Evolutionary conservation across 2,888 invertebrate genomes (phyloP).

Genomic region (Cataglyphis albicans): DNA sequence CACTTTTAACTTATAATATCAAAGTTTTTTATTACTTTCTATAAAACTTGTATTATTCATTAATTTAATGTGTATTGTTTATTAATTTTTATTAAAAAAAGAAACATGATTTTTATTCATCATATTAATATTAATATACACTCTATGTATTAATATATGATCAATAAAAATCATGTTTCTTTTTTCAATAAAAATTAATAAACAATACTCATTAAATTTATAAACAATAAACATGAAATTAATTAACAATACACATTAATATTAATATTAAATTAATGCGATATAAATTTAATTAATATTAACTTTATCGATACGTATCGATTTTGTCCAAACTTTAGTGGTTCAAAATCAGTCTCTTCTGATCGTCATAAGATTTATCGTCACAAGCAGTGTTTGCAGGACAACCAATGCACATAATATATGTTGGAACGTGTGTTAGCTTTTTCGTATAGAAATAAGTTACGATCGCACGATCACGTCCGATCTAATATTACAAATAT

Average conservation of each 20-base stretch:
- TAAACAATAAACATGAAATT: too few relatives aligned
- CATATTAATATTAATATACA: neutral
- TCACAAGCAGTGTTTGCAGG: neutral
- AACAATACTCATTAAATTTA: neutral
- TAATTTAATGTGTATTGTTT: neutral
- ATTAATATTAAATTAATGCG: neutral
- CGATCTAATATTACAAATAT: constrained; percentile 36
- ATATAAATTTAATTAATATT: too few relatives aligned
- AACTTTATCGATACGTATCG: neutral
- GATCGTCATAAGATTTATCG: neutral
- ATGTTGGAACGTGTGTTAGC: neutral
- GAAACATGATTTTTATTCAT: neutral
- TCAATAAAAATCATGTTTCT: neutral
- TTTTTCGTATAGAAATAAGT: constrained; percentile 3
- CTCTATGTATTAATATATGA: neutral
- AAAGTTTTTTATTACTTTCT: neutral
- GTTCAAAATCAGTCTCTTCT: neutral
- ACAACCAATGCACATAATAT: neutral
- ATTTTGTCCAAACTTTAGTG: neutral
- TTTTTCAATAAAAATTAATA: neutral
- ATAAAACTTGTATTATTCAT: neutral
- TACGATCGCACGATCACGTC: neutral
- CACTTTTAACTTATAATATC: neutral
- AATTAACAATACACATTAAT: neutral
- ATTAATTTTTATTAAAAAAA: neutral